These are phyloP conservation scores for Spodoptera exigua DNA, from an alignment of 2,888 invertebrate species.

Conservation along the genomic window DNA sequence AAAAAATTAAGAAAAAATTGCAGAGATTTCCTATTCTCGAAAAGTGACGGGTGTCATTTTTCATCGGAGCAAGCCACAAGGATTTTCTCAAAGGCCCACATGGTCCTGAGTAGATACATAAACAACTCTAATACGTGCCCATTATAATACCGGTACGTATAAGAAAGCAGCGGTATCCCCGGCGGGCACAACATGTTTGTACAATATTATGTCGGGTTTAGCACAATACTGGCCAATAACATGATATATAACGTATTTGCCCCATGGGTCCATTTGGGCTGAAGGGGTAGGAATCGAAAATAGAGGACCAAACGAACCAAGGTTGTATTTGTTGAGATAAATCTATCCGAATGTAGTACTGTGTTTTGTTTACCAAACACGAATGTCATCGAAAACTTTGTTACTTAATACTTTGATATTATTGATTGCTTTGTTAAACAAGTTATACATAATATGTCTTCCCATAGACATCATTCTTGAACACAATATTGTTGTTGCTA, in stretches of 20 bases:
- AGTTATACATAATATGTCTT: too few species aligned
- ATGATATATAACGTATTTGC: conserved; percentile 56
- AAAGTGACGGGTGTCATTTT: neutral
- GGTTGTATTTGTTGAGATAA: conserved; percentile 36
- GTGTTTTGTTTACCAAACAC: conserved; percentile 10
- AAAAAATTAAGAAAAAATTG: too few species aligned
- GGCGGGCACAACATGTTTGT: conserved; percentile 43
- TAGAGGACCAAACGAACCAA: conserved; percentile 51
- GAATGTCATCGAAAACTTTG: too few species aligned
- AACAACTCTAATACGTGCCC: conserved; percentile 5
- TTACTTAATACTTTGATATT: too few species aligned
- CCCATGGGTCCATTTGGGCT: conserved; percentile 56
- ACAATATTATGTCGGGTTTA: conserved; percentile 51
- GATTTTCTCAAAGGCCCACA: neutral
- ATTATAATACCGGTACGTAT: conserved; percentile 12
- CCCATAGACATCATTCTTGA: too few species aligned
- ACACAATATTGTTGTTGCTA: too few species aligned
- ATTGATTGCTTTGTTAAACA: too few species aligned
- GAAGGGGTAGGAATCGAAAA: conserved; percentile 55
- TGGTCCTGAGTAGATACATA: conserved; percentile 1
- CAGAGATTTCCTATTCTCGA: too few species aligned
- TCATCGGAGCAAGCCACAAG: neutral
- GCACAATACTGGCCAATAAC: conserved; percentile 52
- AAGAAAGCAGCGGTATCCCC: conserved; percentile 44
- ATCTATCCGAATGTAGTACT: conserved; percentile 37